Base-by-base conservation (phyloP, 2,888 invertebrate species). In the Meandrusa payeni region DNA sequence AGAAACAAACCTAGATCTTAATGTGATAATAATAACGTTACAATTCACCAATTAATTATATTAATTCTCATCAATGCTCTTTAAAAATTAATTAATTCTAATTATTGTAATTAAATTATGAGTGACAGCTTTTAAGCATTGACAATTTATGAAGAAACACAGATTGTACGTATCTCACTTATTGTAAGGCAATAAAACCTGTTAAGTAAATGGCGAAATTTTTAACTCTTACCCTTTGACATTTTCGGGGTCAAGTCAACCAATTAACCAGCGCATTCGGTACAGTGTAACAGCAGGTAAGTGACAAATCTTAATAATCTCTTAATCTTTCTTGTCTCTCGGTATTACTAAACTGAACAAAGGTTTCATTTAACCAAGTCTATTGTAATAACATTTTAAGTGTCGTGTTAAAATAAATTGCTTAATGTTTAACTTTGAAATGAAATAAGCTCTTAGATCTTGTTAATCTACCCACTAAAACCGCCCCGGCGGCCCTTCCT, bases 161-260 rank as follows among this genome's bases (percentile, higher is more conserved):
- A 33, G 7, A 2, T 23, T 7, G 12, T 19, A 11, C 19, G 12
- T 31, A 19, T 13, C 38, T n/a, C 13, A 11, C n/a, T 28, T 38
- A 12, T 44, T 38, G 38, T 33, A 28, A 44, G 10, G 27, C 28
- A 42, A 29, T 19, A 36, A 29, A 39, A 32, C 32, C 22, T 44
- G 44, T 38, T 38, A 27, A 38, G 38, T 44, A 33, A 44, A 44
- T 44, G 38, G 32, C 33, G 33, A 33, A 33, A 33, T 38, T 44
- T 43, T 44, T 38, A 39, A 38, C 33, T 33, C 12, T 33, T 38
- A 33, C 38, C 41, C 44, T 44, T 44, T 39, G 38, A 15, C 38
- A 44, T 44, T 44, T 13, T 39, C 37, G 44, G 44, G 38, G 32
- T 39, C 38, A 10, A 22, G 15, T n/a, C 32, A 38, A 31, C 38